Base-by-base conservation (phyloP, 1,140 invertebrate genomes). In the Aphis gossypii region DNA sequence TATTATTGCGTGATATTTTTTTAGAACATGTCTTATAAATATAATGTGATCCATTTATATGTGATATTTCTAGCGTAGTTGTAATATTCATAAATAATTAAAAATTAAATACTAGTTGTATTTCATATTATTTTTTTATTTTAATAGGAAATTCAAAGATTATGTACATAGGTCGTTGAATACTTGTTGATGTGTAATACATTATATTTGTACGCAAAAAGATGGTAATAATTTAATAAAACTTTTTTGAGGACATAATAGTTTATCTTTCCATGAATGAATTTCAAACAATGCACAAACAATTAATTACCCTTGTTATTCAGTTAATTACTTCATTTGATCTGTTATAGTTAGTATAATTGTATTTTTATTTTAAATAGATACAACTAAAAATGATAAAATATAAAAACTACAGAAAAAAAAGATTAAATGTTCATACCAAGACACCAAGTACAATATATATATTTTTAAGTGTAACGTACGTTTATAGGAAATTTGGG, bases 171-270 rank as follows among this genome's bases (percentile, higher is more conserved):
- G 76, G 7, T 38, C 76, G 76, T 87, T 46, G 30, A 48, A 87
- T 46, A 87, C 30, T 87, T 87, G 84, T 87, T 87, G 44, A 86
- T 86, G 25, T 18, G 30, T 1, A 4, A 3, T 44, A 48, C 4
- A 46, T 46, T 46, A 2, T 46, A 20, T 48, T 87, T 46, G 14
- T n/a, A n/a, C 21, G 41, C 83, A 86, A 14, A 84, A 86, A 86
- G 38, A 41, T 87, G 30, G 44, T n/a, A 38, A n/a, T 87, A 30
- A 87, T 87, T 87, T 87, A 87, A 46, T 87, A 87, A 48, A 46
- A 87, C 84, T n/a, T 87, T 87, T 5, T 4, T 46, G 84, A 41
- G 8, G 6, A 87, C 30, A 87, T n/a, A n/a, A 87, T 46, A 46
- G 84, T 44, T 46, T 46, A 87, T 87, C 83, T 84, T n/a, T 30